Base-by-base conservation (phyloP, 2,888 invertebrate species). In the Hydropsyche betteni region DNA sequence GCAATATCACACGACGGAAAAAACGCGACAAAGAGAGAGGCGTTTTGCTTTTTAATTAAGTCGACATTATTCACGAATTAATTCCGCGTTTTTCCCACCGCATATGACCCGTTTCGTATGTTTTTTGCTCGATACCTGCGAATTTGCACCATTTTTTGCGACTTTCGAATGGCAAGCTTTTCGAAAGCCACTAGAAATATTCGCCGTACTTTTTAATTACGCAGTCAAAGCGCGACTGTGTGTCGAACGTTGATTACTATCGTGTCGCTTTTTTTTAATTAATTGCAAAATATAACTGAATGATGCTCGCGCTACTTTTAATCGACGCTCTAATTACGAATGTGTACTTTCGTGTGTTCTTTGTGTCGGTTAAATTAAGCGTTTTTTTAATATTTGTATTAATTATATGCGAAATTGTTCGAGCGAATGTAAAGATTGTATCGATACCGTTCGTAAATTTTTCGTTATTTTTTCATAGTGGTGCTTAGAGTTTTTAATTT, bases 1-100 rank as follows among this genome's bases (percentile, higher is more conserved):
- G 10, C 44, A 44, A 44, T 44, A 44, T 10, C 44, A 24, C 24
- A 24, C 24, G 24, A 24, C 24, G 24, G 24, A 24, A 24, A 24
- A 24, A 24, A 24, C 24, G 24, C 24, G 24, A 24, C 24, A 24
- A 24, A 24, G 24, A 24, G 44, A 44, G 10, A 44, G 10, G 38
- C 4, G 16, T 73, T 44, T 69, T 69, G 51, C 74, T 68, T 16
- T 8, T 74, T 78, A 78, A 78, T 78, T 76, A 78, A 78, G 78
- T 69, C 58, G 70, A 74, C 72, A 68, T 74, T 71, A 72, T 72
- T 73, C 61, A 52, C 51, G 75, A 75, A 78, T 75, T 73, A 61
- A 51, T 44, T 33, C 24, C 53, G 52, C 16, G 71, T 69, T 58
- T 58, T 58, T 58, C 24, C 58, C 5, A 58, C 16, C 24, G 24